These are phyloP conservation scores for Lacerta agilis DNA, from an alignment of 2,797 vertebrate species.

Conservation along the genomic window DNA sequence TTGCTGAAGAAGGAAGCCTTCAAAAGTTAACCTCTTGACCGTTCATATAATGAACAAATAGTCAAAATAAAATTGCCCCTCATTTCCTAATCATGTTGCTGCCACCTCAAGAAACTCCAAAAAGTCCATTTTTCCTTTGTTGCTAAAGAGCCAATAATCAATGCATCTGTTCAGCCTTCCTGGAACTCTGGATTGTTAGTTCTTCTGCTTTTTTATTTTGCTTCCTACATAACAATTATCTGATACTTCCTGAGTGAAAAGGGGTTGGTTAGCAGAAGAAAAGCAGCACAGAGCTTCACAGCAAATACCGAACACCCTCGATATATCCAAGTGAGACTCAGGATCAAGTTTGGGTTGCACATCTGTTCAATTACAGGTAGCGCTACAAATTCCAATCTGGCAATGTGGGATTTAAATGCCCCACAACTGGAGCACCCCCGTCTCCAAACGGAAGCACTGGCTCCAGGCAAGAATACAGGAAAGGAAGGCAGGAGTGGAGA, in stretches of 20 bases:
- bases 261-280: slow-evolving; percentile 22
- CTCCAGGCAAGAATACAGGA: neutral
- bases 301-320: slow-evolving; percentile 64
- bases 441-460: slow-evolving; percentile 46
- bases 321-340: slow-evolving; percentile 63
- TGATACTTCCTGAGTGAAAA: slow-evolving; percentile 60
- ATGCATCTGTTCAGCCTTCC: slow-evolving; percentile 58
- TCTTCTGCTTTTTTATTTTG: neutral
- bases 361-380: slow-evolving; percentile 62
- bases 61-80: slow-evolving; percentile 18
- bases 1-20: slow-evolving; percentile 68
- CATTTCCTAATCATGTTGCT: slow-evolving; percentile 58
- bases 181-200: neutral
- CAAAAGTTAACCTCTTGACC: slow-evolving; percentile 74
- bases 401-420: slow-evolving; percentile 39
- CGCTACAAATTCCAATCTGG: slow-evolving; percentile 42
- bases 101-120: slow-evolving; percentile 53
- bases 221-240: slow-evolving; percentile 47
- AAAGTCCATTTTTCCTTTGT: slow-evolving; percentile 69
- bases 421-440: slow-evolving; percentile 42
- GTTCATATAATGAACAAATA: slow-evolving; percentile 60
- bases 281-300: slow-evolving; percentile 47
- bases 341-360: slow-evolving; percentile 74
- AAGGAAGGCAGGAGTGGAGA: neutral
- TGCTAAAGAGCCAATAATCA: slow-evolving; percentile 55